These are phyloP conservation scores for Caenorhabditis wallacei DNA, from an alignment of 2,888 invertebrate species.

Conservation along the genomic window DNA sequence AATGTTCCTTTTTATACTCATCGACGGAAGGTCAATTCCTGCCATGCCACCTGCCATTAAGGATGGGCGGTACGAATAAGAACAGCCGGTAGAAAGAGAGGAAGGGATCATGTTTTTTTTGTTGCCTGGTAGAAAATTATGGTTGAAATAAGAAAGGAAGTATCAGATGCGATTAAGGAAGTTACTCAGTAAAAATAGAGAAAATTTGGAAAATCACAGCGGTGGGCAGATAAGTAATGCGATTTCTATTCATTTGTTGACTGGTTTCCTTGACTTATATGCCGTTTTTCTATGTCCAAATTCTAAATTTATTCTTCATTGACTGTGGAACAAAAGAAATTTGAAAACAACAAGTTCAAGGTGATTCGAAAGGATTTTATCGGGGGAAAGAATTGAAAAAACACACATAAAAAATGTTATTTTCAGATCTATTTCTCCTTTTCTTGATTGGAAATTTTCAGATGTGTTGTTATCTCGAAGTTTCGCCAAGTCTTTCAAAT, in stretches of 20 bases:
- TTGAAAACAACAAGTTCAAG: slow-evolving; percentile 23
- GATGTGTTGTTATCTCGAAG: too few relatives aligned
- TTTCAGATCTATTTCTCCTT: too few relatives aligned
- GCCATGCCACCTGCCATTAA: slow-evolving; percentile 50
- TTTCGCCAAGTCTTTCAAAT: too few relatives aligned
- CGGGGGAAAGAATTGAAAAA: too few relatives aligned
- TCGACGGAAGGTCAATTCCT: slow-evolving; percentile 61
- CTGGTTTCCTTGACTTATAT: slow-evolving; percentile 21
- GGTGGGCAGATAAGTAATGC: slow-evolving; percentile 50
- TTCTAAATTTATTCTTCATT: slow-evolving; percentile 13
- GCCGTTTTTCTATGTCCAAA: neutral
- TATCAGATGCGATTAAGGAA: slow-evolving; percentile 54
- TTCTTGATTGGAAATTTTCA: too few relatives aligned
- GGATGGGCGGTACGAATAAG: slow-evolving; percentile 40
- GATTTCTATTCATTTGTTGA: slow-evolving; percentile 32
- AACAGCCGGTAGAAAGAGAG: slow-evolving; percentile 48
- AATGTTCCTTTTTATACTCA: slow-evolving; percentile 58
- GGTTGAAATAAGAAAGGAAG: slow-evolving; percentile 28
- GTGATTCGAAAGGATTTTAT: neutral
- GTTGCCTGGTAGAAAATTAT: slow-evolving; percentile 11
- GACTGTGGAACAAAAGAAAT: slow-evolving; percentile 8
- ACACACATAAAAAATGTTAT: too few relatives aligned
- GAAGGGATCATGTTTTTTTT: slow-evolving; percentile 49
- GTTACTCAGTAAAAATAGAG: slow-evolving; percentile 14
- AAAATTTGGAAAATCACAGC: slow-evolving; percentile 27